Evolutionary conservation across 1,140 invertebrate genomes (phyloP).

Genomic region (Paracyclopina nana): DNA sequence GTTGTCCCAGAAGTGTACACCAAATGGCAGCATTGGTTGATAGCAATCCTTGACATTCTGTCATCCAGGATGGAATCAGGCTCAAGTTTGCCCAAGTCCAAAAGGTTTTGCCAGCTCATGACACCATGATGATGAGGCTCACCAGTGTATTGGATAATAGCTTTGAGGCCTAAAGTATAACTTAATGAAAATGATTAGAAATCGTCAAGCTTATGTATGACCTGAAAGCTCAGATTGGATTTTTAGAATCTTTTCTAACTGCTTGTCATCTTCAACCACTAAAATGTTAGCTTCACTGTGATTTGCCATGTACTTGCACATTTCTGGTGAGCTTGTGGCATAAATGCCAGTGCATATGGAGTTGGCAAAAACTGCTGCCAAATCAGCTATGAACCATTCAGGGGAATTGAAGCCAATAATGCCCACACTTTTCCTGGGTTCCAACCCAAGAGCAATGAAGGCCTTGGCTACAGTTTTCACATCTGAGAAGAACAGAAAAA

Average conservation of each 20-base stretch:
- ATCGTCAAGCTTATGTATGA: no score
- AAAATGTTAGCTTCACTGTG: background rate
- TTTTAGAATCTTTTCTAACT: slow-evolving; percentile 59
- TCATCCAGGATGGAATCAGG: slow-evolving; percentile 35
- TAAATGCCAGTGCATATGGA: background rate
- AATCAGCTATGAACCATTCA: slow-evolving; percentile 68
- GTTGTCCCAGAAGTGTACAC: slow-evolving; percentile 84
- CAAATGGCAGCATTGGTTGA: slow-evolving; percentile 69
- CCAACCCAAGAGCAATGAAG: slow-evolving; percentile 62
- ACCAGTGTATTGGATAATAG: slow-evolving; percentile 65
- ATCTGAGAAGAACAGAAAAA: no score
- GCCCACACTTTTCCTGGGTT: slow-evolving; percentile 55
- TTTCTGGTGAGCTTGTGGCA: background rate
- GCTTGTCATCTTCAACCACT: slow-evolving; percentile 29
- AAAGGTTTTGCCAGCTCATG: slow-evolving; percentile 47
- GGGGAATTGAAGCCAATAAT: slow-evolving; percentile 78
- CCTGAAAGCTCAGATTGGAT: slow-evolving; percentile 47
- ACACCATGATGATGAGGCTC: slow-evolving; percentile 28
- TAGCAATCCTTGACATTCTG: slow-evolving; percentile 19
- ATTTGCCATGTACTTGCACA: background rate
- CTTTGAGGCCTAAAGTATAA: slow-evolving; percentile 58
- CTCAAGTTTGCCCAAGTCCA: slow-evolving; percentile 48
- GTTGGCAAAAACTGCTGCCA: slow-evolving; percentile 66
- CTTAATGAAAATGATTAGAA: no score
- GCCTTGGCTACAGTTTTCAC: slow-evolving; percentile 56